Percentiles rank a stretch among this genome's conserved stretches.
Evolutionary conservation across 1,140 invertebrate genomes (phyloP).

Genomic region (Sogatella furcifera): DNA sequence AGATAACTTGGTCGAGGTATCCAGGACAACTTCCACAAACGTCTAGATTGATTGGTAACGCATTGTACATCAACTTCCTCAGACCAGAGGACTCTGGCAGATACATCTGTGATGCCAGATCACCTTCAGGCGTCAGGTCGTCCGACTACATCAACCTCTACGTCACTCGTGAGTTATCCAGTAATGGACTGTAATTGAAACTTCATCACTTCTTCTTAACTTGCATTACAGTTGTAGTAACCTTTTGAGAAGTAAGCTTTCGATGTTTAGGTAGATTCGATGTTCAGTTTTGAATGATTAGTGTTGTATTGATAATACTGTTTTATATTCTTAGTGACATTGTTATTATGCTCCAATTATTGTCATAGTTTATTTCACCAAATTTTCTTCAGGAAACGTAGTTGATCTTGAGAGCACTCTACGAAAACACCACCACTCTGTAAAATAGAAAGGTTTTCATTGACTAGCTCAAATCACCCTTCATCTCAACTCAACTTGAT

Average conservation of each 20-base stretch:
- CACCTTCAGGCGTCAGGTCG: conserved; percentile 29
- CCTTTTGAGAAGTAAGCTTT: neutral
- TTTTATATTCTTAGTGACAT: neutral
- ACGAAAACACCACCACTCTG: too few relatives aligned
- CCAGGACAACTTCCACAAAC: conserved; percentile 40
- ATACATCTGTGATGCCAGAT: conserved; percentile 43
- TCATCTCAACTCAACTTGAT: too few relatives aligned
- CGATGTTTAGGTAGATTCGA: neutral
- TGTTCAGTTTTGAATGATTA: conserved; percentile 5
- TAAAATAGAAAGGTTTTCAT: too few relatives aligned
- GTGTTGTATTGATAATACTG: neutral
- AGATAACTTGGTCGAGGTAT: conserved; percentile 38
- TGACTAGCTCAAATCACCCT: too few relatives aligned
- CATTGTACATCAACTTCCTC: conserved; percentile 36
- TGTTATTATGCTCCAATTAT: too few relatives aligned
- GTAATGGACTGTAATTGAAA: conserved; percentile 15
- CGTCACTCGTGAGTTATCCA: conserved; percentile 28
- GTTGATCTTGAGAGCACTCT: too few relatives aligned
- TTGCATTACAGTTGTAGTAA: neutral
- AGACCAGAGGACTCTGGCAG: conserved; percentile 40
- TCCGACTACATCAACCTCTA: conserved; percentile 28
- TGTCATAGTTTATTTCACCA: too few relatives aligned
- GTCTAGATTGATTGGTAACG: conserved; percentile 38
- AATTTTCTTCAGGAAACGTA: too few relatives aligned
- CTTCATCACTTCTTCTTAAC: neutral